phyloP scores from a whole-genome alignment of 2,888 invertebrate genomes.

The Eubasilissa splendida region DNA sequence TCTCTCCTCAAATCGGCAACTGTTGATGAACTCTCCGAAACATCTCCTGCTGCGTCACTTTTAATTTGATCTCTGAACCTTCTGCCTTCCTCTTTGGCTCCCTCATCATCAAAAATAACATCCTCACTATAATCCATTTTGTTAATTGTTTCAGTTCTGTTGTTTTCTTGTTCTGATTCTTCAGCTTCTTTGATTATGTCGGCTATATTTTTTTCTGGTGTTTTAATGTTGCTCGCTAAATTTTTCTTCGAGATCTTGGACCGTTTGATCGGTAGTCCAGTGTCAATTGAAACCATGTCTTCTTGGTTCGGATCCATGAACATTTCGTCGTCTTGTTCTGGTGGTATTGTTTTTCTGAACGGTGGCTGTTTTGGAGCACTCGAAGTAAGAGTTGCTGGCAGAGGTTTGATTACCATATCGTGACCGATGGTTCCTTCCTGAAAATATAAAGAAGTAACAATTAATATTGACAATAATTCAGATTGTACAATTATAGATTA shows the following conservation, averaged over 20 bases:
- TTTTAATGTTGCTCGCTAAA: constrained; percentile 34
- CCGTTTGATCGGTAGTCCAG: constrained; percentile 73
- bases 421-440: constrained; percentile 95
- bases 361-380: constrained; percentile 45
- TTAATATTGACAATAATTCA: too few species aligned
- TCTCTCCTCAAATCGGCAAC: constrained; percentile 49
- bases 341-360: constrained; percentile 60
- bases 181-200: constrained; percentile 20
- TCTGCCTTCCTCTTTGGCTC: constrained; percentile 58
- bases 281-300: constrained; percentile 78
- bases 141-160: constrained; percentile 41
- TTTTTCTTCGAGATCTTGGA: constrained; percentile 49
- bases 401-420: constrained; percentile 89
- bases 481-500: too few species aligned
- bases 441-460: constrained; percentile 43
- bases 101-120: constrained; percentile 60
- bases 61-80: constrained; percentile 53
- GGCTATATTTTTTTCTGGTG: constrained; percentile 42
- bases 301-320: constrained; percentile 79
- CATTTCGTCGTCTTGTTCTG: constrained; percentile 78
- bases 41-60: constrained; percentile 60
- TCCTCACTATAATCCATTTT: constrained; percentile 60
- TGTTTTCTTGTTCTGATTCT: constrained; percentile 3
- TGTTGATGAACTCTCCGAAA: constrained; percentile 8
- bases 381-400: constrained; percentile 80